Evolutionary conservation across 2,797 vertebrate genomes (phyloP), one percentile per base, ranked within the genome.

Genomic region (Sebastes variabilis): DNA sequence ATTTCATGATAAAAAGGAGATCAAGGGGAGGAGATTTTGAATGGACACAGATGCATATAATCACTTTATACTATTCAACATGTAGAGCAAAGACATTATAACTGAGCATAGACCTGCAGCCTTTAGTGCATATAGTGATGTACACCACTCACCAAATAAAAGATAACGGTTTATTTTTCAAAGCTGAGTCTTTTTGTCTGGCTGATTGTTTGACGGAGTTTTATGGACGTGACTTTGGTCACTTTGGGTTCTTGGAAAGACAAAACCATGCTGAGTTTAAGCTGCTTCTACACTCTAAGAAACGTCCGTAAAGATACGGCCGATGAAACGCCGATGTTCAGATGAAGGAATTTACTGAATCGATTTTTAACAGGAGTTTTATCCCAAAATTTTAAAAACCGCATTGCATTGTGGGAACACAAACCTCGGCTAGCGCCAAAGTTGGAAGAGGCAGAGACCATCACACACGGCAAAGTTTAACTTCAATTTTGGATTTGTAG

Each of bases 111-210:
- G 82, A 90, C 75, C 77, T 88, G 92, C 34, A 36, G 34, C 87
- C 90, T 92, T 89, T 80, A 89, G 87, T 46, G 65, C 87, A 71
- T 91, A 79, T 85, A 88, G 90, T 94, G 88, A 88, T 86, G 86
- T 92, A 87, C 80, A 84, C 89, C 85, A 84, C 66, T 90, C 89
- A 89, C 82, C 61, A 88, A 93, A 95, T 94, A 93, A 94, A 94
- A 94, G 69, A 95, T 92, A 88, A 88, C 77, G 83, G 68, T 95
- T 94, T 94, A 95, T 96, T 96, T 96, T 96, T 94, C 92, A 96
- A 94, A 85, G 88, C 91, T 81, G 86, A 94, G 93, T 95, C 78
- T 86, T 95, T 93, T 95, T 93, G 92, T 95, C 88, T 94, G 93
- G 89, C 82, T 93, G 84, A 86, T 92, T 93, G 88, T 90, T 92